These are phyloP conservation scores for Chlorops oryzae DNA, from an alignment of 1,140 invertebrate species.

Conservation along the genomic window DNA sequence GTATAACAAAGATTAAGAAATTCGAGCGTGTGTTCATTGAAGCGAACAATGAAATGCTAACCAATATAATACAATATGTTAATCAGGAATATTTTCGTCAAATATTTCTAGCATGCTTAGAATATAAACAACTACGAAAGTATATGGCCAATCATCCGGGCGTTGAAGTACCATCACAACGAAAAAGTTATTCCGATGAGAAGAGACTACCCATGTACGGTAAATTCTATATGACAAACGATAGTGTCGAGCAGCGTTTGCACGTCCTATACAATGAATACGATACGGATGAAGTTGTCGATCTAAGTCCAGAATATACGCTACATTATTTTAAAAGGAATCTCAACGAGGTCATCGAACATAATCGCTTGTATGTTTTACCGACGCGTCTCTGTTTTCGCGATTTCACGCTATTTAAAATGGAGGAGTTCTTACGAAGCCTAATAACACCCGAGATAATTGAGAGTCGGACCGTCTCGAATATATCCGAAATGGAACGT, in stretches of 20 bases:
- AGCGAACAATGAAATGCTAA: constrained; percentile 22
- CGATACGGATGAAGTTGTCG: constrained; percentile 21
- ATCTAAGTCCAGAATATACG: constrained; percentile 20
- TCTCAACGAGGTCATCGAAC: constrained; percentile 27
- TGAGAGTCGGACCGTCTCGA: not conserved
- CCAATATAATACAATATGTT: constrained; percentile 19
- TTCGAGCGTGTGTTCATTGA: constrained; percentile 30
- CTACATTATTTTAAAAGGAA: constrained; percentile 25
- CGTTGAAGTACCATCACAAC: constrained; percentile 1
- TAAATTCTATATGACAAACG: constrained; percentile 29
- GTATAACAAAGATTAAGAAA: constrained; percentile 28
- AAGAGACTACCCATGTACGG: constrained; percentile 23
- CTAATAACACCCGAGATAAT: constrained; percentile 29
- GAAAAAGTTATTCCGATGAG: constrained; percentile 14
- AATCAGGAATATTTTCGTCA: constrained; percentile 22
- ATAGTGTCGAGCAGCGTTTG: constrained; percentile 28
- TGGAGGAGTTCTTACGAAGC: constrained; percentile 26
- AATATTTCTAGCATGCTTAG: constrained; percentile 28
- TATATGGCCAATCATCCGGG: constrained; percentile 16
- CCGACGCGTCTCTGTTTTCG: constrained; percentile 36
- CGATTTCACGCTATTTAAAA: constrained; percentile 37
- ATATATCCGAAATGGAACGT: not conserved
- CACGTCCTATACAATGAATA: constrained; percentile 25
- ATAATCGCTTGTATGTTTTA: constrained; percentile 23
- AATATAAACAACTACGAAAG: constrained; percentile 31